Evolutionary conservation across 2,797 vertebrate genomes (phyloP), one percentile per base, ranked within the genome.

Genomic region (Acanthurus leucopareius): DNA sequence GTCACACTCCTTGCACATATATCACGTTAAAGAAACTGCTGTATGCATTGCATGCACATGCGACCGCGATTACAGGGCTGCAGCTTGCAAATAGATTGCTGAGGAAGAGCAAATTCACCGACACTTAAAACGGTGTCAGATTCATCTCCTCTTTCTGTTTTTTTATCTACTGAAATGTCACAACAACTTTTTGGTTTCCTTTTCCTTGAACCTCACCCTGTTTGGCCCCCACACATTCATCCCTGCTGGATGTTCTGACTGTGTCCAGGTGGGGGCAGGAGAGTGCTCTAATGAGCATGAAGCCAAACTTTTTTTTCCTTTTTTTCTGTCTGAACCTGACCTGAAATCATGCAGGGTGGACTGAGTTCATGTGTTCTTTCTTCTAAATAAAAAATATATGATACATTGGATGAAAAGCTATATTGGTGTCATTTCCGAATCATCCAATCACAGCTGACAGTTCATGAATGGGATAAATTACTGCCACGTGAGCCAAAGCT

Each of bases 241-340:
- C 68, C 57, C 52, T 58, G 60, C 19, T 79, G 77, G 80, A 68
- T 63, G 86, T 92, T 91, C 79, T 53, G 38, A 4, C 44, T 83
- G 73, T 80, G 86, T 89, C 93, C 93, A 94, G 92, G 73, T 83
- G 94, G 89, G 87, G 93, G 93, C 93, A 92, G 88, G 75, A 92
- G 89, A 88, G 91, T 22, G 91, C 88, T 92, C 92, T 5, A 58
- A 51, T 77, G 81, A 87, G 71, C 57, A 54, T 35, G 15, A n/a
- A 60, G 85, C 79, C 88, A 88, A 86, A 89, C 80, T 85, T 79
- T 84, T 84, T 77, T 76, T 25, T 25, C 3, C 3, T 25, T 25
- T 25, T 25, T 25, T 25, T 89, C 74, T 65, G 25, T 78, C 83
- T 81, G 85, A 84, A 71, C 54, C 78, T 84, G 86, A 91, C 78